phyloP scores from a whole-genome alignment of 2,113 vertebrate species.

The Tapirus terrestris region DNA sequence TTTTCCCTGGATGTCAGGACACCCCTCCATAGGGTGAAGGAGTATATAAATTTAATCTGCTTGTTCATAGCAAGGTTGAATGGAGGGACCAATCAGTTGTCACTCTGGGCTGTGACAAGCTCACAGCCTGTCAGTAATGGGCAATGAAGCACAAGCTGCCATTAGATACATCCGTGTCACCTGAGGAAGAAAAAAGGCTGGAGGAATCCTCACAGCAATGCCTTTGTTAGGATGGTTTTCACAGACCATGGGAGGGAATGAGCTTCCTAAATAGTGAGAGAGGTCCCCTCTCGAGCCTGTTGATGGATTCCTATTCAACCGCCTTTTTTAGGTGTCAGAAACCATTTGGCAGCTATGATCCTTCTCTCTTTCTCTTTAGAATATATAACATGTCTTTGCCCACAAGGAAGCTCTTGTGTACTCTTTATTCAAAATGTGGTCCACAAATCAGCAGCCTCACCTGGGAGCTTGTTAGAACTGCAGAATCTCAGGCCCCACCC shows the following conservation, averaged over 20 bases:
- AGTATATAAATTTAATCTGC: constrained; percentile 78
- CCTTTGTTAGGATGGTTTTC: not conserved
- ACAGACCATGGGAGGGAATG: not conserved
- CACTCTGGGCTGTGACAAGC: constrained; percentile 66
- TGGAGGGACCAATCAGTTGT: constrained; percentile 62
- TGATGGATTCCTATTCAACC: not conserved
- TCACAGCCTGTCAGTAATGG: constrained; percentile 45
- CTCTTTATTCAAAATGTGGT: not conserved
- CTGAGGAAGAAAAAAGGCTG: not conserved
- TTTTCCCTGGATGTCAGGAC: constrained; percentile 69
- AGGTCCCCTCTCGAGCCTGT: not conserved
- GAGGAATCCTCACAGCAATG: not conserved
- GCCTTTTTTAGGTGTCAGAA: not conserved
- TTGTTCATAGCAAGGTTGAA: constrained; percentile 64
- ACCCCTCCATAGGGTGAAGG: constrained; percentile 56
- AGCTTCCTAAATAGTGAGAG: not conserved
- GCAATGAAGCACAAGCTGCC: constrained; percentile 20
- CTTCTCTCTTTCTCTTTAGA: not conserved
- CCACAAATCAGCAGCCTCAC: not conserved
- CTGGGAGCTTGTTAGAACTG: not conserved
- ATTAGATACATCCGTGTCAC: not conserved
- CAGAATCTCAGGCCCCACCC: not conserved
- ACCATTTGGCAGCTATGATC: not conserved
- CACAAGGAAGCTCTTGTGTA: not conserved
- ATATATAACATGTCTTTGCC: not conserved